These are phyloP conservation scores for Mormyrops attenuatus DNA, from an alignment of 2,797 vertebrate species.

Conservation along the genomic window DNA sequence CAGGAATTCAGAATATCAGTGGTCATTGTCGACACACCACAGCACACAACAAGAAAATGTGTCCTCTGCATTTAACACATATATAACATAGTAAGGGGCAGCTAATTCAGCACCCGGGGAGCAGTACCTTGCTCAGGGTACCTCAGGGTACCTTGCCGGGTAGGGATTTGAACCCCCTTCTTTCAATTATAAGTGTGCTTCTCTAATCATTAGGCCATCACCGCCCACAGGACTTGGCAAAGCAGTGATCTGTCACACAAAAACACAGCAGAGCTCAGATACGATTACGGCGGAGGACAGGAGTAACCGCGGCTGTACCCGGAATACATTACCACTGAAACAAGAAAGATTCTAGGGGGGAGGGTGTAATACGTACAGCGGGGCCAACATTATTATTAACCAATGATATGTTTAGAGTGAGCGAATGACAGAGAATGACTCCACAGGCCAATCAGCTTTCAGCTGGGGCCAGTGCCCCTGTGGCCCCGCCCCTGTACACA, in stretches of 20 bases:
- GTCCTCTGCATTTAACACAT: neutral
- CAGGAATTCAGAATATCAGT: neutral
- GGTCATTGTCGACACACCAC: neutral
- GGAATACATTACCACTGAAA: neutral
- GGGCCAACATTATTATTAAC: neutral
- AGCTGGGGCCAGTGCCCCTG: neutral
- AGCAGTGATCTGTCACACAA: neutral
- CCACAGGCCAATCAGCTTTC: neutral
- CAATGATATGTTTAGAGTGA: neutral
- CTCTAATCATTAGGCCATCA: neutral
- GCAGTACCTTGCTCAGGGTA: neutral
- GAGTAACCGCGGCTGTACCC: neutral
- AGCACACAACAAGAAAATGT: too few species aligned
- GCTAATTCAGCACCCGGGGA: too few species aligned
- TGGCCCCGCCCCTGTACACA: neutral
- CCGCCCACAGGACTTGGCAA: neutral
- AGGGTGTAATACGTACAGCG: neutral
- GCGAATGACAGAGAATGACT: neutral
- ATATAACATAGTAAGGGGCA: neutral
- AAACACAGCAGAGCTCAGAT: neutral
- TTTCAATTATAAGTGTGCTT: neutral
- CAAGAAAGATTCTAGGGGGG: neutral
- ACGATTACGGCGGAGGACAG: neutral
- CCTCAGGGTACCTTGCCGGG: neutral
- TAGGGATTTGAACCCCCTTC: neutral